Percentiles rank a stretch among this genome's conserved stretches.
Conservation (phyloP, 2,797 vertebrate genomes). For the Cuniculus paca region DNA sequence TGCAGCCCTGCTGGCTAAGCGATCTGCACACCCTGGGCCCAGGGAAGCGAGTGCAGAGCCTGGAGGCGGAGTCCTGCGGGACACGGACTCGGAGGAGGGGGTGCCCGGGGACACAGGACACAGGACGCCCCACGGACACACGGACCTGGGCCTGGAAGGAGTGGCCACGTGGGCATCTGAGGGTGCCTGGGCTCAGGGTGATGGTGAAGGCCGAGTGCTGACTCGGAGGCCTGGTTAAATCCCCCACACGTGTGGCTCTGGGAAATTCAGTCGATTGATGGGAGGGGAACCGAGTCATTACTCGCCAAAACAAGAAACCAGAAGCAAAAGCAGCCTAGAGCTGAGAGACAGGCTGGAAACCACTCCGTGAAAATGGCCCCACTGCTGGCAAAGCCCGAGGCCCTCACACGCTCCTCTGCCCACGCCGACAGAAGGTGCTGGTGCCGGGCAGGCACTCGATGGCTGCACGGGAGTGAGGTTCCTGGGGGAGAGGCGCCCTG, state of each 20-base stretch:
- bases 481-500: rapidly evolving
- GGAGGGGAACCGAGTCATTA: neutral
- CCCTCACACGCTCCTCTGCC: rapidly evolving
- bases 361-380: neutral
- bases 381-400: neutral
- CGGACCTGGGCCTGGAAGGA: neutral
- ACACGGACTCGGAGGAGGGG: rapidly evolving
- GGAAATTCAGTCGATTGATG: neutral
- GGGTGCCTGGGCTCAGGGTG: neutral
- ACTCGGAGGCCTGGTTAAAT: neutral
- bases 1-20: neutral
- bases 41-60: too few species aligned
- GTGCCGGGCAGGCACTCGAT: too few species aligned
- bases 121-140: rapidly evolving
- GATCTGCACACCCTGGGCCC: neutral
- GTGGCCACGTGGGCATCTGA: neutral
- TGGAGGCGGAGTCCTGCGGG: rapidly evolving
- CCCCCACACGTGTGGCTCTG: neutral
- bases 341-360: neutral
- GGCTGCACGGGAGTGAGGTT: neutral
- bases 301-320: too few species aligned
- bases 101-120: rapidly evolving
- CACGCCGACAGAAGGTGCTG: neutral
- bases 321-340: neutral
- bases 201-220: neutral